Base-by-base conservation (phyloP, 2,797 vertebrate genomes). In the Semaprochilodus insignis region DNA sequence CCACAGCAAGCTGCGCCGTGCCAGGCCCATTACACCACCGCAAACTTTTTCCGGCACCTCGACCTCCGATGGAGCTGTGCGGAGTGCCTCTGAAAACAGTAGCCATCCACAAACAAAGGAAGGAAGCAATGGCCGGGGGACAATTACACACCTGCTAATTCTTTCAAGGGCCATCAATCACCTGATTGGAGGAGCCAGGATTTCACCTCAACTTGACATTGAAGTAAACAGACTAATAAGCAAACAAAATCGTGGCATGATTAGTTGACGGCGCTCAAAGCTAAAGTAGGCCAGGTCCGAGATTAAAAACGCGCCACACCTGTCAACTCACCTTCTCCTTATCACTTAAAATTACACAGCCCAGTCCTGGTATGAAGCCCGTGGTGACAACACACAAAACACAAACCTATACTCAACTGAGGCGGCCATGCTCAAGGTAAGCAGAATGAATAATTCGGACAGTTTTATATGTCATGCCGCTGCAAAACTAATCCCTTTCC, bases 1-100 rank as follows among this genome's bases (percentile, higher is more conserved):
- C 90, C 92, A 89, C 91, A 94, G 91, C 94, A 92, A 91, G 93
- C 90, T 88, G 88, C 83, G 80, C 89, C 88, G 90, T 93, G 91
- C 91, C 90, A 85, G 83, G 57, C 69, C 83, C 83, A 88, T 88
- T 85, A 87, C 86, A 82, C 83, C 57, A 7, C 63, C 75, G 6
- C 59, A 83, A 78, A 81, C 60, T 81, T 88, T 70, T 71, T 70
- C 74, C 74, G 65, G 72, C 70, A 57, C 44, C 48, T 80, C 67
- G 77, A 81, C 77, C 76, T 76, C 51, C 23, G 54, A 78, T 81
- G 14, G 84, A 85, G 76, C 70, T 78, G 67, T 36, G 62, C 65
- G 69, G 75, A 83, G 78, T 82, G 81, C 21, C 83, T 83, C 82
- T 65, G 76, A 87, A 80, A 87, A 87, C 80, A 80, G 80, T 80